Percentiles rank a stretch among this genome's conserved stretches.
Evolutionary conservation across 2,113 vertebrate species (phyloP).

Genomic region (Myodes glareolus): DNA sequence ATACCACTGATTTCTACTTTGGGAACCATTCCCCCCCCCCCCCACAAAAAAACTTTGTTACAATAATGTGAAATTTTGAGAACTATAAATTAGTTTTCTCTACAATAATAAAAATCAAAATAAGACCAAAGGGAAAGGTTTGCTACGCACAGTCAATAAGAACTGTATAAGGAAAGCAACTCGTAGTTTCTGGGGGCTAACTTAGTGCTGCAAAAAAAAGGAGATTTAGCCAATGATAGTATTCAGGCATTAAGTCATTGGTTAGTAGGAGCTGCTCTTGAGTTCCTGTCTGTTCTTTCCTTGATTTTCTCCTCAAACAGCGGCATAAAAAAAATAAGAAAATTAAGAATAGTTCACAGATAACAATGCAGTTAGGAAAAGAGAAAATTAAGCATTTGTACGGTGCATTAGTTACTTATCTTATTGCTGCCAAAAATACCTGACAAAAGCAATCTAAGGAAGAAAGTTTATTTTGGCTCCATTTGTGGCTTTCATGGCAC

Average conservation of each 20-base stretch:
- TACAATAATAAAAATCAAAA: conserved; percentile 47
- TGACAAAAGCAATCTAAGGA: not conserved
- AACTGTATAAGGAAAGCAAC: not conserved
- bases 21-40: not conserved
- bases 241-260: not conserved
- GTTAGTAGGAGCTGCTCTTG: not conserved
- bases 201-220: not conserved
- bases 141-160: not conserved
- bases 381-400: not conserved
- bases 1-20: conserved; percentile 42
- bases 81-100: conserved; percentile 31
- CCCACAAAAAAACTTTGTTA: conserved; percentile 15
- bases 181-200: not conserved
- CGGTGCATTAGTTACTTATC: not conserved
- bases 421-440: not conserved
- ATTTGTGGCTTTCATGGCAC: not conserved
- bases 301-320: not conserved
- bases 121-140: not conserved
- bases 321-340: not conserved
- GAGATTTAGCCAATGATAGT: not conserved
- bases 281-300: not conserved
- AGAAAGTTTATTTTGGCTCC: not conserved
- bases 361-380: not conserved
- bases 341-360: not conserved
- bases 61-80: conserved; percentile 43